Conservation (phyloP, 2,888 invertebrate genomes). For the Tricholauxania praeusta region DNA sequence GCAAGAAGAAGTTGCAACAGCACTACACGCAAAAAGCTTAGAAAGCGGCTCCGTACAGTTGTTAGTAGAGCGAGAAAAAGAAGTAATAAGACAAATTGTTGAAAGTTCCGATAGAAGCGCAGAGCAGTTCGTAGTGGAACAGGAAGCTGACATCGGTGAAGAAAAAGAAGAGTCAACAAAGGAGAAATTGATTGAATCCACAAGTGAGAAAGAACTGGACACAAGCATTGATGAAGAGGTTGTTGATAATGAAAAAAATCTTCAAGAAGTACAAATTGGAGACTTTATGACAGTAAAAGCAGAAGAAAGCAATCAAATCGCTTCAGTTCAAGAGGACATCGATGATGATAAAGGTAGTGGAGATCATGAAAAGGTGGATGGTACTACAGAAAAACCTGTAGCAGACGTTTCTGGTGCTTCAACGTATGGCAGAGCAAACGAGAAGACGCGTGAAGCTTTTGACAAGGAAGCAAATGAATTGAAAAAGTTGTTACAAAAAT, state of each 20-base stretch:
- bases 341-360: too few relatives aligned
- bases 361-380: background rate
- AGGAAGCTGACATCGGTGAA: background rate
- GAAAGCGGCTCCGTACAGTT: background rate
- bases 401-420: background rate
- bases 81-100: background rate
- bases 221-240: too few relatives aligned
- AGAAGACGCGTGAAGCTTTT: slow-evolving; percentile 38
- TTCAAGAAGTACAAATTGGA: too few relatives aligned
- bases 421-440: slow-evolving; percentile 15
- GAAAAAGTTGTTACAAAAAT: slow-evolving; percentile 50
- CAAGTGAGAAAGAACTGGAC: too few relatives aligned
- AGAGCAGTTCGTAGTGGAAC: too few relatives aligned
- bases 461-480: slow-evolving; percentile 53
- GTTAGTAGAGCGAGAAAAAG: background rate
- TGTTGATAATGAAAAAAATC: too few relatives aligned
- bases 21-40: background rate
- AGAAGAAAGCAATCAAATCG: too few relatives aligned
- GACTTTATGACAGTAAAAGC: too few relatives aligned
- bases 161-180: background rate
- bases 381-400: background rate
- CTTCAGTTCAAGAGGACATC: too few relatives aligned
- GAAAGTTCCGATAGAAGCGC: too few relatives aligned
- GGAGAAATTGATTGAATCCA: background rate
- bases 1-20: slow-evolving; percentile 4